Conservation (phyloP, 2,797 vertebrate species). For the Champsocephalus esox region DNA sequence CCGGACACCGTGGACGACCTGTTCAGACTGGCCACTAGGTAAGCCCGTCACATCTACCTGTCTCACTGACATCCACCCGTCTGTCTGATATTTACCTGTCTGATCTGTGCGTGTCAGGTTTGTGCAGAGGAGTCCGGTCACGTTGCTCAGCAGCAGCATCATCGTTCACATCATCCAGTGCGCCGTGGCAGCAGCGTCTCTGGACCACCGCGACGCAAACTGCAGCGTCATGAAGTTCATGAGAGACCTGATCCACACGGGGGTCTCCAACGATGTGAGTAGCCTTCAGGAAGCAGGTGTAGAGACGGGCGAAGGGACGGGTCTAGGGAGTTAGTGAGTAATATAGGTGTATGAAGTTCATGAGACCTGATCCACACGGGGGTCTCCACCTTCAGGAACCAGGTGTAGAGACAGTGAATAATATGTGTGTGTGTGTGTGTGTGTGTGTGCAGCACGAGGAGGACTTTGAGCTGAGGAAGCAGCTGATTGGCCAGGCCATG, state of each 20-base stretch:
- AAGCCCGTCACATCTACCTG: constrained; percentile 8
- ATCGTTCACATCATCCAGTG: constrained; percentile 96
- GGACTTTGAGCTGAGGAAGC: constrained; percentile 94
- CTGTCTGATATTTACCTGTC: background rate
- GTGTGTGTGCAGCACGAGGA: constrained; percentile 89
- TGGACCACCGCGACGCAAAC: constrained; percentile 97
- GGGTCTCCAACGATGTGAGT: constrained; percentile 94
- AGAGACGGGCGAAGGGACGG: no score
- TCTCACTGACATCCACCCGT: background rate
- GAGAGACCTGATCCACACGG: constrained; percentile 94
- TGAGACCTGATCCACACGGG: no score
- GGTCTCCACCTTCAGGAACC: constrained; percentile 76
- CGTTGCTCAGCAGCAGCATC: constrained; percentile 92
- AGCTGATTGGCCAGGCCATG: constrained; percentile 95
- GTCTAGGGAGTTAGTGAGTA: no score
- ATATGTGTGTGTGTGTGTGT: no score
- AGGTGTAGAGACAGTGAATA: no score
- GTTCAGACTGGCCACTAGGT: constrained; percentile 96
- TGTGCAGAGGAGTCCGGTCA: constrained; percentile 95
- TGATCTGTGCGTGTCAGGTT: constrained; percentile 82
- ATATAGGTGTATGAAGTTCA: no score
- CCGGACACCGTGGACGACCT: constrained; percentile 97
- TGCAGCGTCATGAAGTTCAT: constrained; percentile 99
- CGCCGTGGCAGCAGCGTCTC: constrained; percentile 92
- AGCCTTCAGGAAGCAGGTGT: no score